Evolutionary conservation across 2,888 invertebrate genomes (phyloP).

Genomic region (Allolobophora icterica): DNA sequence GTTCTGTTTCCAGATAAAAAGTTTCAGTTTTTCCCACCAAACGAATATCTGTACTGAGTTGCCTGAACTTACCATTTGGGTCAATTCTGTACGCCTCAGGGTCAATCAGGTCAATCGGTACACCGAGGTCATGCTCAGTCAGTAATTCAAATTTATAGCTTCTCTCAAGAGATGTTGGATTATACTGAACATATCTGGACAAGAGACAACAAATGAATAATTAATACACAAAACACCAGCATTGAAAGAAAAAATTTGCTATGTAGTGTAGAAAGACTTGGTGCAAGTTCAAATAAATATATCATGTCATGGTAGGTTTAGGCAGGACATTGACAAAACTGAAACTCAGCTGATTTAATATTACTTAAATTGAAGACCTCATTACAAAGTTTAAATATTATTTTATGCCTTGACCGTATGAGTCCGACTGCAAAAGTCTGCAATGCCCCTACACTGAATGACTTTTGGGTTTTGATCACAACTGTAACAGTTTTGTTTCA

Average conservation of each 20-base stretch:
- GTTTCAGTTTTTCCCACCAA: no score
- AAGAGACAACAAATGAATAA: constrained; percentile 34
- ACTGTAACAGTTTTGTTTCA: no score
- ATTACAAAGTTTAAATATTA: no score
- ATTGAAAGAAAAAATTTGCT: not conserved
- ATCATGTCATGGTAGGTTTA: not conserved
- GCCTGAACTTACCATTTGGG: constrained; percentile 71
- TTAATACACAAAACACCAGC: not conserved
- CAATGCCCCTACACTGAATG: no score
- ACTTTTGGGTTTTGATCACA: no score
- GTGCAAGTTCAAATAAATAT: no score
- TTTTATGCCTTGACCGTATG: no score
- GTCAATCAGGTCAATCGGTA: constrained; percentile 94
- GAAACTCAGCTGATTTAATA: no score
- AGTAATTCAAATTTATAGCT: constrained; percentile 94
- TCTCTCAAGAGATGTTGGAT: constrained; percentile 88
- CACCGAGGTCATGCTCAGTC: constrained; percentile 96
- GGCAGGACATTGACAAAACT: no score
- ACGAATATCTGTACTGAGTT: not conserved
- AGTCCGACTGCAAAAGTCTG: no score
- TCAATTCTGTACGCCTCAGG: constrained; percentile 89
- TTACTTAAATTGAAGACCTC: no score
- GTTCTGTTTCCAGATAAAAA: no score
- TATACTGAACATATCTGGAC: constrained; percentile 86
- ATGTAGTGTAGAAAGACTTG: not conserved